Conservation (phyloP, 2,113 vertebrate genomes). For the Agapornis roseicollis region DNA sequence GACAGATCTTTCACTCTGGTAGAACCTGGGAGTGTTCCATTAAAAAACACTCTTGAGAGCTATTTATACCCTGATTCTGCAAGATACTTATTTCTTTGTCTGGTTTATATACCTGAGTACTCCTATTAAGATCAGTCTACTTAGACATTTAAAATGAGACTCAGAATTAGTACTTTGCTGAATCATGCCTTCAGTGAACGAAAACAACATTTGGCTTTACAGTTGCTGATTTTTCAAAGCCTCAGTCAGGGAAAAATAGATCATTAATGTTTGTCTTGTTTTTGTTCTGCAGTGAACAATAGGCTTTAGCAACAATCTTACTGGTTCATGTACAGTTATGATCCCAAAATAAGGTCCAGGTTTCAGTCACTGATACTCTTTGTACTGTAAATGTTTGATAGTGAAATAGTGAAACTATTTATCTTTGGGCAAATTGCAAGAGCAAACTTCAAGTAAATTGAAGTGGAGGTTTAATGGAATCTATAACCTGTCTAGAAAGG, state of each 20-base stretch:
- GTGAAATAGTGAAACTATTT: not conserved
- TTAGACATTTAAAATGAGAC: not conserved
- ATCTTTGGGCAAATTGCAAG: not conserved
- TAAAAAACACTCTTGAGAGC: not conserved
- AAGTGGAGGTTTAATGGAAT: not conserved
- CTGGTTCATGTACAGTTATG: not conserved
- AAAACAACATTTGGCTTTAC: not conserved
- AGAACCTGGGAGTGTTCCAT: not conserved
- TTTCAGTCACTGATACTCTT: not conserved
- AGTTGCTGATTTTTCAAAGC: not conserved
- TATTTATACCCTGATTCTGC: not conserved
- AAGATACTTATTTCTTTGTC: not conserved
- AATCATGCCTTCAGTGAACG: not conserved
- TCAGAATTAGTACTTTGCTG: not conserved
- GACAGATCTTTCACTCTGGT: not conserved
- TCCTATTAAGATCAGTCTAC: not conserved
- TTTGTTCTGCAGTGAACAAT: not conserved
- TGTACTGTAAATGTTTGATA: not conserved
- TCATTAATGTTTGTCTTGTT: not conserved
- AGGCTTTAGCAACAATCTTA: not conserved
- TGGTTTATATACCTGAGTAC: not conserved
- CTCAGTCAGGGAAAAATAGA: not conserved
- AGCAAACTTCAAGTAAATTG: not conserved
- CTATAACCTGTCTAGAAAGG: not conserved
- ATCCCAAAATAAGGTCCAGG: not conserved